Percentiles rank a stretch among this genome's conserved stretches.
phyloP scores from a whole-genome alignment of 2,113 vertebrate species.

The Semnornis frantzii region DNA sequence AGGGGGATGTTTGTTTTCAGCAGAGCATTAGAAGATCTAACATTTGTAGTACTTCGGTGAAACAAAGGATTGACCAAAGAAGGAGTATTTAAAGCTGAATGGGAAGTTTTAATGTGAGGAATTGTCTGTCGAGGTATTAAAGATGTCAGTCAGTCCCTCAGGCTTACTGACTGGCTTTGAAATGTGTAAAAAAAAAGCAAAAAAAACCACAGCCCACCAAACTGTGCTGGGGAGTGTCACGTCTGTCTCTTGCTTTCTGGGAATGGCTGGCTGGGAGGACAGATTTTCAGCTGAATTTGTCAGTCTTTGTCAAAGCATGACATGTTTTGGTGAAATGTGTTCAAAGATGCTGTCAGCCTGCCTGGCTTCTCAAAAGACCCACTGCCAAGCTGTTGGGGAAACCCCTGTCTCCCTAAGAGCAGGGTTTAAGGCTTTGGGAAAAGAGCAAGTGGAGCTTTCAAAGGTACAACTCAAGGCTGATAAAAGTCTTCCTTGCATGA shows the following conservation, averaged over 20 bases:
- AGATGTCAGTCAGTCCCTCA: slow-evolving; percentile 23
- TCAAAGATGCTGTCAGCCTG: slow-evolving; percentile 20
- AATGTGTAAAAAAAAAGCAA: neutral
- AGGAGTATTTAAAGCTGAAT: slow-evolving; percentile 9
- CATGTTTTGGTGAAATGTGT: slow-evolving; percentile 35
- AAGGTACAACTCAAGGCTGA: fast-evolving
- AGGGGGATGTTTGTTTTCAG: neutral
- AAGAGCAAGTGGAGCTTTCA: fast-evolving
- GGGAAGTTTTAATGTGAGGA: neutral
- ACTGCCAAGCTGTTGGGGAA: neutral
- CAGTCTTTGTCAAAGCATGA: slow-evolving; percentile 44
- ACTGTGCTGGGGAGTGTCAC: neutral
- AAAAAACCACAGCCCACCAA: neutral
- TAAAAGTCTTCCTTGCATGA: neutral
- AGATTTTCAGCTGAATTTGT: slow-evolving; percentile 29
- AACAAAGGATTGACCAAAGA: neutral
- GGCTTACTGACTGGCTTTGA: neutral
- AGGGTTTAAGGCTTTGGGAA: neutral
- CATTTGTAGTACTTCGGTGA: neutral
- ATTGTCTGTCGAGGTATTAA: slow-evolving; percentile 22
- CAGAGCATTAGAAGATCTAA: neutral
- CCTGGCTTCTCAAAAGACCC: neutral
- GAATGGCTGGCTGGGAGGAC: slow-evolving; percentile 56
- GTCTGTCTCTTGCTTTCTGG: slow-evolving; percentile 27
- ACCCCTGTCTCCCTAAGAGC: neutral